Evolutionary conservation across 1,140 invertebrate genomes (phyloP).

Genomic region (Meteorus sp.): DNA sequence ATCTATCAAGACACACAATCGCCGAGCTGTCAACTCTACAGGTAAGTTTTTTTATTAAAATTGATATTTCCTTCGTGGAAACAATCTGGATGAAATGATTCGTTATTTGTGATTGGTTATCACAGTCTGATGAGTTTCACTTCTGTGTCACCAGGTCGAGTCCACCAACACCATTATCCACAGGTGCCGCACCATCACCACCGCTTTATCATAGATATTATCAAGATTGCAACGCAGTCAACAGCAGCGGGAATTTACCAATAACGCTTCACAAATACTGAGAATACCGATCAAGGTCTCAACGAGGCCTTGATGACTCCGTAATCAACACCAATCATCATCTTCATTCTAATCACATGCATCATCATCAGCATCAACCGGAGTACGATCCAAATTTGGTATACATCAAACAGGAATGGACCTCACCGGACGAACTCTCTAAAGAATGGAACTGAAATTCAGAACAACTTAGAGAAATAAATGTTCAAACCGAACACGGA

Average conservation of each 20-base stretch:
- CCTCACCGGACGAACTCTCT: slow-evolving; percentile 44
- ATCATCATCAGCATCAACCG: no score
- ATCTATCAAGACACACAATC: slow-evolving; percentile 57
- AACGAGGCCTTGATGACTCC: slow-evolving; percentile 41
- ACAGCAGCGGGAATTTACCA: slow-evolving; percentile 54
- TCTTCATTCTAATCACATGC: slow-evolving; percentile 17
- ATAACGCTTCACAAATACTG: slow-evolving; percentile 59
- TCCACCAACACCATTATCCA: slow-evolving; percentile 52
- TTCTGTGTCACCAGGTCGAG: slow-evolving; percentile 46
- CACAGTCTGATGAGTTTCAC: no score
- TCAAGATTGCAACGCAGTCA: slow-evolving; percentile 55
- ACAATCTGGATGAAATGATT: no score
- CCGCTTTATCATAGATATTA: slow-evolving; percentile 56
- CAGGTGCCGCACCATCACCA: slow-evolving; percentile 52
- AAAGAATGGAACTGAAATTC: slow-evolving; percentile 47
- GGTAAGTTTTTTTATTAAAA: slow-evolving; percentile 38
- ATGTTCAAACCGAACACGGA: not conserved
- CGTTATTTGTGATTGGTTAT: no score
- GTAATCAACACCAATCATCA: slow-evolving; percentile 29
- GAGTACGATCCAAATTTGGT: slow-evolving; percentile 45
- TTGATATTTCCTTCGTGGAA: no score
- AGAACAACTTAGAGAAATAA: not conserved
- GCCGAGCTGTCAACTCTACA: slow-evolving; percentile 54
- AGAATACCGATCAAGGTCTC: slow-evolving; percentile 58
- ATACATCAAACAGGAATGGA: slow-evolving; percentile 57